Conservation (phyloP, 2,797 vertebrate species). For the Ficedula albicollis region DNA sequence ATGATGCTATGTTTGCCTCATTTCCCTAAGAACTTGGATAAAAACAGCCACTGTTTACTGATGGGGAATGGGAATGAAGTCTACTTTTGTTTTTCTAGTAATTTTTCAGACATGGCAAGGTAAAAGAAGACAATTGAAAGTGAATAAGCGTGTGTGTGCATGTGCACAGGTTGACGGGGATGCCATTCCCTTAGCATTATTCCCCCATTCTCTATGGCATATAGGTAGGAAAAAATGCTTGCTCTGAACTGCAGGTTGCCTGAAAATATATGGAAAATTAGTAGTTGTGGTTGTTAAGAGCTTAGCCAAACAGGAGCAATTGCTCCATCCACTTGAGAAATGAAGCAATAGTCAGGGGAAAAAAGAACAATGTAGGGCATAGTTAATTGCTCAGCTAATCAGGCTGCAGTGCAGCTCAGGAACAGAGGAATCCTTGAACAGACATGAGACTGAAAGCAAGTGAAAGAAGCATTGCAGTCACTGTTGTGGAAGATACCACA, state of each 20-base stretch:
- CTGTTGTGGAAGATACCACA: neutral
- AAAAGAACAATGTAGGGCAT: neutral
- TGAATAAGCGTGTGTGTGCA: fast-evolving
- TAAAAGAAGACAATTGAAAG: neutral
- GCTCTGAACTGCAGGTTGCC: neutral
- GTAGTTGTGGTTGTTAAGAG: neutral
- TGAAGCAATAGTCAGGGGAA: neutral
- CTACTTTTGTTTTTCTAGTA: neutral
- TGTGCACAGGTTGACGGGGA: fast-evolving
- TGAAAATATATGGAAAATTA: neutral
- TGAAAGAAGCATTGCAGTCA: neutral
- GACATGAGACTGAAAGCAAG: neutral
- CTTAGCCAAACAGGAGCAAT: neutral
- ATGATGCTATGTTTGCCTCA: neutral
- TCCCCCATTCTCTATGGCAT: neutral
- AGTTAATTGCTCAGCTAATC: neutral
- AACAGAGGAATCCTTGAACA: neutral
- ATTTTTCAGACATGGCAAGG: neutral
- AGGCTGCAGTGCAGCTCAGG: neutral
- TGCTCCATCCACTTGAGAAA: neutral
- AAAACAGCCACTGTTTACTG: neutral
- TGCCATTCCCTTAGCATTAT: neutral
- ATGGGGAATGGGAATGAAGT: neutral
- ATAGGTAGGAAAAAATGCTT: neutral
- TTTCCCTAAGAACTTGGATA: neutral